Base-by-base conservation (phyloP, 1,140 invertebrate genomes). In the Drosophila lacertosa region DNA sequence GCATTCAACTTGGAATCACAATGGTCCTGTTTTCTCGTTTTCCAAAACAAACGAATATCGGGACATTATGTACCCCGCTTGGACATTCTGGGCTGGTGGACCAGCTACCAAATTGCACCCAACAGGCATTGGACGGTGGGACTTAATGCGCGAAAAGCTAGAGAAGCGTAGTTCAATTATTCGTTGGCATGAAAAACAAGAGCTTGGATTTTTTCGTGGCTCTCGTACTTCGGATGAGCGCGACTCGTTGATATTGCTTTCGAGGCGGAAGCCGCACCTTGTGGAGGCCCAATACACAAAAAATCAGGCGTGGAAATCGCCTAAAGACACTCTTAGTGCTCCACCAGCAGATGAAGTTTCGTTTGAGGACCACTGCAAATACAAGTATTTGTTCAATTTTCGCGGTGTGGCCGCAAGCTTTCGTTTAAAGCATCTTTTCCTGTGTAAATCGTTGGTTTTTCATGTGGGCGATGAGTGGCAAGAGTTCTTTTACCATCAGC, bases 231-330 rank as follows among this genome's bases (percentile, higher is more conserved):
- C 95, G 82, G 93, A 94, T 16, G 97, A 99, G 91, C 92, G 98
- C 66, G 98, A 99, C 92, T 93, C 96, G 44, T 92, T 99, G n/a
- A 92, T 99, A 57, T 91, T 97, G 37, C 91, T 99, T 1, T 98
- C 97, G 29, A 93, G 98, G 64, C 93, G 93, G 39, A 91, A 94
- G 40, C 95, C 97, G 11, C 92, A 97, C 2, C 89, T 99, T 37
- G 95, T 97, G 15, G 96, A 99, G 93, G 98, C 98, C 6, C 94
- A 96, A 67, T 99, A 99, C 91, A 99, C 98, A 0, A 99, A 98
- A 92, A 99, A 99, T 93, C 98, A 99, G 93, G 98, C 98, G 0
- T 99, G 98, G 98, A 98, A 97, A 91, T 99, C 98, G 26, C 94
- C 92, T 9, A 89, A 97, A 94, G 97, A 99, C 81, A 98, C 97